Evolutionary conservation across 2,113 vertebrate genomes (phyloP), one percentile per base, ranked within the genome.

Genomic region (Sebastes fasciatus): DNA sequence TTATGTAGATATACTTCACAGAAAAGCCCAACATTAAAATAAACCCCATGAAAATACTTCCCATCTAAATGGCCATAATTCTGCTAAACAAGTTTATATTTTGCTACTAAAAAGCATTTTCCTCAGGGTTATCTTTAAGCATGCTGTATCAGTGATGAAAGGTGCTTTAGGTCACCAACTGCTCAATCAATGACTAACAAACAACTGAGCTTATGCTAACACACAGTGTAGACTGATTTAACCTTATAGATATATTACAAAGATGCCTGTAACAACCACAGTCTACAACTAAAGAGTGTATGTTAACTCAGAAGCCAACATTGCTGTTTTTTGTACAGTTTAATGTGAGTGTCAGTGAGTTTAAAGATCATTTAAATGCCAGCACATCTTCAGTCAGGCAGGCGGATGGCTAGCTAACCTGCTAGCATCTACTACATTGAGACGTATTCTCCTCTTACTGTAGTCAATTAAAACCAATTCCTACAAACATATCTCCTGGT

Each of bases 351-450:
- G 6, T 6, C 9, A 48, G 4, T 4, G 19, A 55, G 5, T 55
- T 34, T 5, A 17, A 42, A 23, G 57, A 34, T 14, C 0, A 72
- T 76, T 87, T 77, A 58, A 61, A 90, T 79, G n/a, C 55, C 55
- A 83, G 21, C 80, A 46, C 54, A 55, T 52, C 72, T 64, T 45
- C 23, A 57, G 10, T 45, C 23, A 57, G 10, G n/a, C n/a, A 19
- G 34, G 14, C 60, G 10, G 21, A 48, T 26, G 34, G 34, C 34
- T 34, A 34, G 82, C 74, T 91, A 87, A 55, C 82, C 58, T 26
- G 71, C 69, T 91, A 91, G 85, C 85, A 81, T 6, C 57, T 14
- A 16, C 1, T 14, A 26, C 26, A 26, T 26, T 26, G 26, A 45
- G 6, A 23, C 17, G 17, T 5, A 26, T 21, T 26, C 43, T 16